Evolutionary conservation across 2,113 vertebrate genomes (phyloP).

Genomic region (Procavia capensis): DNA sequence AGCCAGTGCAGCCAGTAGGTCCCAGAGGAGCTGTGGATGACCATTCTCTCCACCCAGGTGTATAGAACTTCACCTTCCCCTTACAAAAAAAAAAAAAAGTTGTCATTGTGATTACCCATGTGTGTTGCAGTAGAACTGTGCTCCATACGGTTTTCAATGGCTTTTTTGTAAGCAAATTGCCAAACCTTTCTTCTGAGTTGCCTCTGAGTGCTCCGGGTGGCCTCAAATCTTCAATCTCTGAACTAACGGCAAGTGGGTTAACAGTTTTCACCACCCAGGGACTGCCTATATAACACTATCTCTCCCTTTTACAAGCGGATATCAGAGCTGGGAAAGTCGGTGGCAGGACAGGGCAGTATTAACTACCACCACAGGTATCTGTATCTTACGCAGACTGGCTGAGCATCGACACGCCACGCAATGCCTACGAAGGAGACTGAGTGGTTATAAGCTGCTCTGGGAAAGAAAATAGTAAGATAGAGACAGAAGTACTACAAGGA

Average conservation of each 20-base stretch:
- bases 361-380: neutral
- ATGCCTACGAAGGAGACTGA: constrained; percentile 35
- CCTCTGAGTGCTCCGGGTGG: neutral
- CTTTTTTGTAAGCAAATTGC: neutral
- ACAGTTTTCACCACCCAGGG: neutral
- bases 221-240: neutral
- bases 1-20: neutral
- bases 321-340: accelerated
- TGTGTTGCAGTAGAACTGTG: neutral
- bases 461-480: neutral
- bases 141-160: neutral
- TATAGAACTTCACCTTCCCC: too few species aligned
- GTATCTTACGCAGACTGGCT: constrained; percentile 23
- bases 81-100: neutral
- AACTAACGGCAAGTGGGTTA: neutral
- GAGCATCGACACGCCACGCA: neutral
- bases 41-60: too few species aligned
- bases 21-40: too few species aligned
- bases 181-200: neutral
- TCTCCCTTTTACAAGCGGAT: neutral
- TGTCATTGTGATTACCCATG: neutral
- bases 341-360: too few species aligned
- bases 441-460: neutral
- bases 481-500: constrained; percentile 35
- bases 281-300: neutral